Evolutionary conservation across 2,888 invertebrate species (phyloP), one percentile per base, ranked within the genome.

Genomic region (Platycheirus albimanus): DNA sequence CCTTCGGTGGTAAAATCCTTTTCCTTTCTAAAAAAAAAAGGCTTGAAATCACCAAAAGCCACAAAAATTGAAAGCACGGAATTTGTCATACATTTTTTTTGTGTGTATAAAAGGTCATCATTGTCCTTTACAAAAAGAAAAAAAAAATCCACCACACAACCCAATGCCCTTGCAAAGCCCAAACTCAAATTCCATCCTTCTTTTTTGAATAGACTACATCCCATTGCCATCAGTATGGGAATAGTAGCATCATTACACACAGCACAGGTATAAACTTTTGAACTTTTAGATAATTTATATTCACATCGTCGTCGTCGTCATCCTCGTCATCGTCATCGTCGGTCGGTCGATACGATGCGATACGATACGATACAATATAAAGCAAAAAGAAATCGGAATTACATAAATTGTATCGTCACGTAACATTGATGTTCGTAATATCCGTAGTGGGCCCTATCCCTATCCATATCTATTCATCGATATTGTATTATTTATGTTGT

Each of bases 201-300:
- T 33, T n/a, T 45, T 28, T 33, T 61, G 19, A 45, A 45, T 45
- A 58, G 20, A 36, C 11, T 6, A 43, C 43, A 58, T 30, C 15
- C 7, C 24, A 4, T 24, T 43, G 8, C 47, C 41, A n/a, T n/a
- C 41, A 43, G 41, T 43, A 4, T 19, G 8, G 45, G 2, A n/a
- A n/a, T n/a, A n/a, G n/a, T n/a, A 61, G 7, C 61, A 61, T 45
- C 61, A 61, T 45, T 45, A 45, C 61, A 61, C n/a, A 61, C 15
- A 38, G 41, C n/a, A 1, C 11, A 13, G 19, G 11, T 30, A 19
- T 45, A 61, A 17, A 61, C 61, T 61, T 61, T 61, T 61, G 61
- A 61, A 61, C 61, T 61, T 61, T 61, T 30, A 30, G 61, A 61
- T 61, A 61, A 61, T 61, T 61, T 61, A 61, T 30, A 61, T 61